phyloP scores from a whole-genome alignment of 2,113 vertebrate genomes.

The Aegotheles bennettii region DNA sequence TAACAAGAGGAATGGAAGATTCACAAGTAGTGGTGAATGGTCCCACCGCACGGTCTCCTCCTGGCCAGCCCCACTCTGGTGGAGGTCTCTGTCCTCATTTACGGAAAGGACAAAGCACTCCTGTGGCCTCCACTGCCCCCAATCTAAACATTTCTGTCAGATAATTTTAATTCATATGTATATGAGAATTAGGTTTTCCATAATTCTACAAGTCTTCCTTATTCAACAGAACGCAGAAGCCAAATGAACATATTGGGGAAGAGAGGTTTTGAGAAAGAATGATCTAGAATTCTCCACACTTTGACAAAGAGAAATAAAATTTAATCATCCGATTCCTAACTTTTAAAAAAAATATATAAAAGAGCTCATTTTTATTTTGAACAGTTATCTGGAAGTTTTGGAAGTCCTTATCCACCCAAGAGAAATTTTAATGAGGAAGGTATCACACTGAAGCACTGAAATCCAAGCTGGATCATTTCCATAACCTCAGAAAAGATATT shows the following conservation, averaged over 20 bases:
- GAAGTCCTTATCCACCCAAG: neutral
- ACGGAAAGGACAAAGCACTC: neutral
- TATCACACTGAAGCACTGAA: neutral
- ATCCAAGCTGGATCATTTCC: neutral
- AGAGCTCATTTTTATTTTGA: neutral
- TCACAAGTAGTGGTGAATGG: rapidly evolving
- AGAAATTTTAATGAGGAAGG: neutral
- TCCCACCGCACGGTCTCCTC: rapidly evolving
- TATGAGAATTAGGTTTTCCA: neutral
- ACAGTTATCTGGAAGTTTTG: neutral
- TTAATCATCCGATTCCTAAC: neutral
- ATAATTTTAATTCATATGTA: neutral
- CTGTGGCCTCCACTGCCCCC: neutral
- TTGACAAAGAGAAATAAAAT: neutral
- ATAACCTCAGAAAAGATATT: neutral
- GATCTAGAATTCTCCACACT: neutral
- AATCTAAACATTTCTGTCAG: neutral
- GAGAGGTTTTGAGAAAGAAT: neutral
- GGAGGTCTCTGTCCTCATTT: neutral
- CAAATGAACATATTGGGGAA: neutral
- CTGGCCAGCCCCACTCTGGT: neutral
- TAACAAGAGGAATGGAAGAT: neutral
- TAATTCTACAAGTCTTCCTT: neutral
- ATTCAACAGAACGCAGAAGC: neutral
- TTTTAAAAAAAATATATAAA: neutral